These are phyloP conservation scores for Zeuzera pyrina DNA, from an alignment of 2,888 invertebrate species.

Conservation along the genomic window DNA sequence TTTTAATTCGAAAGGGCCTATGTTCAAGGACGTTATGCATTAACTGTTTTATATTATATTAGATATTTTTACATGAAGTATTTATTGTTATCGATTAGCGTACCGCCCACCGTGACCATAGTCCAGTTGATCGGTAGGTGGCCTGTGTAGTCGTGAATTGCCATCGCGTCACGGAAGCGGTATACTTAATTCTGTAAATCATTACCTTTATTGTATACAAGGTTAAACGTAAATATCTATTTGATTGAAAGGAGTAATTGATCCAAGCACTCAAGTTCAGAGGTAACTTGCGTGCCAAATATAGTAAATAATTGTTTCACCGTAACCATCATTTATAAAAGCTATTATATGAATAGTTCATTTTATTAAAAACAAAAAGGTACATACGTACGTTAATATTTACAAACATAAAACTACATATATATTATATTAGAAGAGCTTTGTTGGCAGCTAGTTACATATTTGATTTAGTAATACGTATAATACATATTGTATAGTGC, in stretches of 20 bases:
- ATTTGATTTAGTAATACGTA: not conserved
- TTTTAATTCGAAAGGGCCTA: conserved; percentile 24
- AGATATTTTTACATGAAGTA: conserved; percentile 3
- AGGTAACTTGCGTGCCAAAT: conserved; percentile 47
- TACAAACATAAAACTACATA: too few relatives aligned
- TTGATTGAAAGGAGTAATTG: conserved; percentile 38
- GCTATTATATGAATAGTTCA: too few relatives aligned
- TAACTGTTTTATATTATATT: conserved; percentile 21
- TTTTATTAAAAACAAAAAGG: too few relatives aligned
- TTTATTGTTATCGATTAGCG: not conserved
- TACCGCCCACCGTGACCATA: conserved; percentile 9
- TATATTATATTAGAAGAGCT: too few relatives aligned
- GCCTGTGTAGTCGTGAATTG: conserved; percentile 24
- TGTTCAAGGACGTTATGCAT: conserved; percentile 8
- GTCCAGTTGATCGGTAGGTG: conserved; percentile 18
- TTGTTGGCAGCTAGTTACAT: not conserved
- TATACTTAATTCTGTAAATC: conserved; percentile 24
- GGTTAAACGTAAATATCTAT: conserved; percentile 23
- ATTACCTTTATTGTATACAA: conserved; percentile 27
- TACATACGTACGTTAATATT: too few relatives aligned
- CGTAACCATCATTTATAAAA: conserved; percentile 10
- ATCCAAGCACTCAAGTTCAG: conserved; percentile 40
- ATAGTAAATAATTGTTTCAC: too few relatives aligned
- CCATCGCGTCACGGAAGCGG: conserved; percentile 41
- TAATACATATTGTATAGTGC: not conserved